Evolutionary conservation across 2,113 vertebrate genomes (phyloP).

Genomic region (Mionectes macconnelli): DNA sequence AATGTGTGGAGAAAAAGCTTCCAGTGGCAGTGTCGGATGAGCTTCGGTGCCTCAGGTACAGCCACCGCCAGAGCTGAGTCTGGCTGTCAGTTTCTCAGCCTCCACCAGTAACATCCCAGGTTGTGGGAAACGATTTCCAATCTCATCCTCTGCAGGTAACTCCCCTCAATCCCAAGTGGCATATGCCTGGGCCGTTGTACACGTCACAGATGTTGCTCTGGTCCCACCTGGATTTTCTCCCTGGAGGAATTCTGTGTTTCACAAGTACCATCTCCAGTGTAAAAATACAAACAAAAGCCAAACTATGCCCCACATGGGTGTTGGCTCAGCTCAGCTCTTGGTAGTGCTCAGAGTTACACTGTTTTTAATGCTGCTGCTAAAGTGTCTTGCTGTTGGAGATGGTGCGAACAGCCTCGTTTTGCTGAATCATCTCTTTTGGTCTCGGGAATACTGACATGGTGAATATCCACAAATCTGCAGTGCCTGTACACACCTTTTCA

Average conservation of each 20-base stretch:
- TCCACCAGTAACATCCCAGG: neutral
- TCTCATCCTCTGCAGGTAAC: neutral
- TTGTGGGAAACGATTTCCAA: neutral
- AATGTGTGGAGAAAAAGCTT: neutral
- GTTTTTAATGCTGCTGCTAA: neutral
- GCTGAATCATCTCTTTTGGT: neutral
- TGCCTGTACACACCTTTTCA: neutral
- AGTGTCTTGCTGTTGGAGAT: neutral
- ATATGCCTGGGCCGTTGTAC: fast-evolving
- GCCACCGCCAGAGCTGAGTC: neutral
- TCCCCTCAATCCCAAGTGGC: fast-evolving
- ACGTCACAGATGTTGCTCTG: neutral
- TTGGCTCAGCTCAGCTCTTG: neutral
- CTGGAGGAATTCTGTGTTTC: neutral
- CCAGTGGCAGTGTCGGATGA: fast-evolving
- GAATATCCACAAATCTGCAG: neutral
- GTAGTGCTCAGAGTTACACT: neutral
- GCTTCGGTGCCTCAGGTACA: neutral
- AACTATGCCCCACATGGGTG: neutral
- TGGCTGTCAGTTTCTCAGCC: neutral
- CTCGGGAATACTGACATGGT: neutral
- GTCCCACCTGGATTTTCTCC: neutral
- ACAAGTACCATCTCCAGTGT: fast-evolving
- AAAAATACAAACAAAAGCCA: neutral
- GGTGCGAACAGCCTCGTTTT: neutral